Conservation (phyloP, 2,888 invertebrate species). For the Busseola fusca region DNA sequence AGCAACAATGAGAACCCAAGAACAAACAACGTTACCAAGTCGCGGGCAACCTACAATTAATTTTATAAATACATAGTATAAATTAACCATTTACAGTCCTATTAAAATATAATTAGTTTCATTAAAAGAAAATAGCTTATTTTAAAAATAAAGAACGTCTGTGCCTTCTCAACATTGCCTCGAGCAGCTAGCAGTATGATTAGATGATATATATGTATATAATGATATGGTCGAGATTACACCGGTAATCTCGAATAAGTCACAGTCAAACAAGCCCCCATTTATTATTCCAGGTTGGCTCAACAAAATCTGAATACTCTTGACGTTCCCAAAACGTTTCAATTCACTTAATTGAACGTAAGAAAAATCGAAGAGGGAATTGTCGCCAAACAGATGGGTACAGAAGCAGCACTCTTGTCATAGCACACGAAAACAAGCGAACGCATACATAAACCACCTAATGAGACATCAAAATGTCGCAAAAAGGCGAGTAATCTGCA, state of each 20-base stretch:
- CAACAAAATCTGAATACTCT: slow-evolving; percentile 32
- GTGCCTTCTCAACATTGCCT: background rate
- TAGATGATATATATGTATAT: background rate
- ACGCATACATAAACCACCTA: background rate
- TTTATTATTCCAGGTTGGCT: slow-evolving; percentile 26
- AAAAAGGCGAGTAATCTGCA: background rate
- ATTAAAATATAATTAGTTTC: slow-evolving; percentile 20
- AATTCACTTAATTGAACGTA: slow-evolving; percentile 54
- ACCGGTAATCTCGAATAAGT: slow-evolving; percentile 1
- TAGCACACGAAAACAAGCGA: background rate
- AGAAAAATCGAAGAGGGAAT: slow-evolving; percentile 26
- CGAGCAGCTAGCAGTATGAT: background rate
- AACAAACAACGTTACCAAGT: slow-evolving; percentile 22
- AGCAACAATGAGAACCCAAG: background rate
- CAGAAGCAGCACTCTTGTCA: slow-evolving; percentile 21
- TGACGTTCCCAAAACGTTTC: slow-evolving; percentile 40
- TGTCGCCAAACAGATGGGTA: background rate
- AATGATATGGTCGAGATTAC: background rate
- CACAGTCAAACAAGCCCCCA: background rate
- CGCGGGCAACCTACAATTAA: slow-evolving; percentile 48
- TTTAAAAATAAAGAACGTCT: background rate
- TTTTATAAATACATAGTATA: slow-evolving; percentile 36
- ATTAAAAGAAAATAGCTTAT: slow-evolving; percentile 26
- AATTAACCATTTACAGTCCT: slow-evolving; percentile 35
- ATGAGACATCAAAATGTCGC: background rate